Base-by-base conservation (phyloP, 2,113 vertebrate species). In the Drymodes brunneopygia region DNA sequence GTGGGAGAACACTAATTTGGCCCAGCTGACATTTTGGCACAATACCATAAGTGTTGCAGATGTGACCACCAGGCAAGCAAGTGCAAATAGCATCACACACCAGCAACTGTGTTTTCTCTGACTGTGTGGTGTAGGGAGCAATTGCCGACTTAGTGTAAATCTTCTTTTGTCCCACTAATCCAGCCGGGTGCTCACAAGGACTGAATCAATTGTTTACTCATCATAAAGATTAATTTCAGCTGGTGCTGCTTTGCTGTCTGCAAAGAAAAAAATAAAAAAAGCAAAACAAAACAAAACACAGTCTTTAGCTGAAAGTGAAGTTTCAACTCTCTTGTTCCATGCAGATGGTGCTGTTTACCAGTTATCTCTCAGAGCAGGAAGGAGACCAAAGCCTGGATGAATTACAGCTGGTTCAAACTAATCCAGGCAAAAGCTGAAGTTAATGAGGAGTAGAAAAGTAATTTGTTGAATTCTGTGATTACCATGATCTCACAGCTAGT, bases 261-360 rank as follows among this genome's bases (percentile, higher is more conserved):
- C 4, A 81, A 77, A 36, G 5, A n/a, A 77, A 90, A 86, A 54
- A 53, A 45, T 20, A 16, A 15, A 35, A 51, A 42, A 36, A 35
- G 5, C 9, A 60, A 79, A 77, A 1, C 15, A 66, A 88, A 81
- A 45, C 29, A 31, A 81, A 79, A 72, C 10, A 18, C 12, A 54
- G 24, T 73, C 45, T 71, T 81, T 79, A 82, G 50, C 86, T 50
- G 48, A 79, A 91, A 89, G 48, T 61, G 81, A 85, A 70, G 44
- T 70, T 58, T 91, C 51, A 20, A 9, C 47, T 80, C 31, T 75
- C 60, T 92, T 80, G 15, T 90, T 88, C 88, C 72, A 35, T 45
- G 56, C 93, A 97, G 92, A 95, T 95, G 88, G 79, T 96, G 88
- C 85, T 96, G 71, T 95, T 96, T 96, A 81, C 75, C 72, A 90